phyloP scores from a whole-genome alignment of 1,140 invertebrate species.

The Penaeus indicus region DNA sequence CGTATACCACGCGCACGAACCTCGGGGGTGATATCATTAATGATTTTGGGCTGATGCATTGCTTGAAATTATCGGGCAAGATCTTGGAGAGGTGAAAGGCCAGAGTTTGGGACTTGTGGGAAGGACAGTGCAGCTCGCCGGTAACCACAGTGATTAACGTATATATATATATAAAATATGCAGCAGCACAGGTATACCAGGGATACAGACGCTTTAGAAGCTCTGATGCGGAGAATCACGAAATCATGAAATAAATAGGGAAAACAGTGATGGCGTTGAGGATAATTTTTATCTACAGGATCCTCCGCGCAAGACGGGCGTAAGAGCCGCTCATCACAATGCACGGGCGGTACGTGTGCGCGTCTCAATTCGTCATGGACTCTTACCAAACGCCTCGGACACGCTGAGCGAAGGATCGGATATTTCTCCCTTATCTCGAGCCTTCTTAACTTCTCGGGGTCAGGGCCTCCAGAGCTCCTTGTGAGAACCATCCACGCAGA shows the following conservation, averaged over 20 bases:
- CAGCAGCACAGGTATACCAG: background rate
- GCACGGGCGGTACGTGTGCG: slow-evolving; percentile 28
- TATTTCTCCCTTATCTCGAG: background rate
- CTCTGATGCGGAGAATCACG: background rate
- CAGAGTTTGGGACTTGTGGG: background rate
- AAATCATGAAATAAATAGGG: slow-evolving; percentile 5
- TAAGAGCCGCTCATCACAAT: slow-evolving; percentile 13
- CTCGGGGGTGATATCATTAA: slow-evolving; percentile 33
- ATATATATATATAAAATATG: background rate
- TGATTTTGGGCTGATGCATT: slow-evolving; percentile 33
- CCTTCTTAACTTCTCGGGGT: background rate
- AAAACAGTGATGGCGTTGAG: slow-evolving; percentile 33
- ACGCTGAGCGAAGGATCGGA: no score
- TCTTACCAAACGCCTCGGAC: background rate
- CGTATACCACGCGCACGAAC: slow-evolving; percentile 28
- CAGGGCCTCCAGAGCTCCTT: no score
- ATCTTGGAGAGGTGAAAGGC: slow-evolving; percentile 7
- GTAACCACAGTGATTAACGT: background rate
- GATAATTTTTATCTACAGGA: background rate
- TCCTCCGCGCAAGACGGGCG: slow-evolving; percentile 4
- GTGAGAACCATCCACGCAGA: no score
- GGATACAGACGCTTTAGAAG: background rate
- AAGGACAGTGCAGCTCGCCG: background rate
- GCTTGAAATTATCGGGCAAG: slow-evolving; percentile 29
- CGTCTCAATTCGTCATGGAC: slow-evolving; percentile 56